These are phyloP conservation scores for Lutjanus erythropterus DNA, from an alignment of 2,113 vertebrate species.

Conservation along the genomic window DNA sequence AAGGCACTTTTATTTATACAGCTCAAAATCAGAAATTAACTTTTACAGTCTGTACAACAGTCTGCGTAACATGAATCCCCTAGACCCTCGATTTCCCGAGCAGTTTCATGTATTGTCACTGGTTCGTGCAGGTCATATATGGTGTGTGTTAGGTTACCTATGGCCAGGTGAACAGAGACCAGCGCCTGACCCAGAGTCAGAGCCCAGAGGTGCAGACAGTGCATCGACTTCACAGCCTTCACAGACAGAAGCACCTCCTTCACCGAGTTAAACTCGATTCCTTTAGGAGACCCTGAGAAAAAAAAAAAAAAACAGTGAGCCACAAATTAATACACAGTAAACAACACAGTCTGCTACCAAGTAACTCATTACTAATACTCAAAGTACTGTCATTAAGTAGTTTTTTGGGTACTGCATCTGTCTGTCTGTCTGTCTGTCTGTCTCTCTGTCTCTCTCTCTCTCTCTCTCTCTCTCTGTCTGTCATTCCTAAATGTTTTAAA, in stretches of 20 bases:
- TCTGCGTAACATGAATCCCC: neutral
- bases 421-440: too few relatives aligned
- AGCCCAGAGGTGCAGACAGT: slow-evolving; percentile 94
- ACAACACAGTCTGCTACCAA: too few relatives aligned
- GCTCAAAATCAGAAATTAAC: too few relatives aligned
- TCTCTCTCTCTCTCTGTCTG: too few relatives aligned
- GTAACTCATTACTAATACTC: too few relatives aligned
- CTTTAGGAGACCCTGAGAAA: slow-evolving; percentile 90
- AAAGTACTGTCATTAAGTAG: too few relatives aligned
- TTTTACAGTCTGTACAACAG: too few relatives aligned
- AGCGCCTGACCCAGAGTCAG: slow-evolving; percentile 89
- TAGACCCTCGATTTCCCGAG: neutral
- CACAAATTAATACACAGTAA: neutral
- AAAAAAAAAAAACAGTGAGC: slow-evolving; percentile 1
- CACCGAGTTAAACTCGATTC: slow-evolving; percentile 88
- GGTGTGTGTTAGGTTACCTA: slow-evolving; percentile 57
- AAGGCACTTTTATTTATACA: neutral
- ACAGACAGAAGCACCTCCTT: slow-evolving; percentile 90
- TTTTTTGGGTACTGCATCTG: too few relatives aligned
- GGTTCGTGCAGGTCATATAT: neutral
- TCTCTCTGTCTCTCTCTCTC: too few relatives aligned
- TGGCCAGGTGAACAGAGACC: slow-evolving; percentile 90
- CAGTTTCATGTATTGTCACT: neutral
- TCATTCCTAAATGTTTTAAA: neutral
- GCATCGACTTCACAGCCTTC: slow-evolving; percentile 88